Evolutionary conservation across 2,888 invertebrate species (phyloP).

Genomic region (Meiosimyza decipiens): DNA sequence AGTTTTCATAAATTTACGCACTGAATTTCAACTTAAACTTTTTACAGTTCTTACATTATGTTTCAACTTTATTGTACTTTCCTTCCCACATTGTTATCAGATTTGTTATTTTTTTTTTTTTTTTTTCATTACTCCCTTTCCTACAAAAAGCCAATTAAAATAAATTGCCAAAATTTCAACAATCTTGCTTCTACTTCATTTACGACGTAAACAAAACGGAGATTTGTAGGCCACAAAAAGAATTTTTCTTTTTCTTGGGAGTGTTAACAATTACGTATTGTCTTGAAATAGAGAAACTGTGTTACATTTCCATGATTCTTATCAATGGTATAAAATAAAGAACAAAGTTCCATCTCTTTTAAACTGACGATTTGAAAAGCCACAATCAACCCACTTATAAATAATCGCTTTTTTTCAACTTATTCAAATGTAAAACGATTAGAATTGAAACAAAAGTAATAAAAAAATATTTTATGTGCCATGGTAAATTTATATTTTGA

Average conservation of each 20-base stretch:
- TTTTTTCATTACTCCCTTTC: neutral
- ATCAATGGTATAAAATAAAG: too few relatives aligned
- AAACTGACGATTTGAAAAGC: neutral
- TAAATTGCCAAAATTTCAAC: slow-evolving; percentile 49
- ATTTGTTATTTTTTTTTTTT: neutral
- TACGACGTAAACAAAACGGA: slow-evolving; percentile 53
- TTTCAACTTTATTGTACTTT: too few relatives aligned
- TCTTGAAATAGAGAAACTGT: too few relatives aligned
- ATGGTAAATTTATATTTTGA: slow-evolving; percentile 34
- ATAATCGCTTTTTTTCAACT: neutral
- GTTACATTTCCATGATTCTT: too few relatives aligned
- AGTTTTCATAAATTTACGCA: too few relatives aligned
- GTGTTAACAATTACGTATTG: too few relatives aligned
- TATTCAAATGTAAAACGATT: slow-evolving; percentile 41
- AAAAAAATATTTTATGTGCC: slow-evolving; percentile 42
- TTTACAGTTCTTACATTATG: too few relatives aligned
- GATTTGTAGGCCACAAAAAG: too few relatives aligned
- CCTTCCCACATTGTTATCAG: too few relatives aligned
- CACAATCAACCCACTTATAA: neutral
- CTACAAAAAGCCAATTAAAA: slow-evolving; percentile 41
- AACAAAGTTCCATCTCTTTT: neutral
- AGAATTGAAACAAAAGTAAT: slow-evolving; percentile 41
- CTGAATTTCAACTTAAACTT: too few relatives aligned
- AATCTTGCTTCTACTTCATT: slow-evolving; percentile 66
- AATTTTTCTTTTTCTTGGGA: too few relatives aligned